phyloP scores from a whole-genome alignment of 2,797 vertebrate species.

The Neostethus bicornis region DNA sequence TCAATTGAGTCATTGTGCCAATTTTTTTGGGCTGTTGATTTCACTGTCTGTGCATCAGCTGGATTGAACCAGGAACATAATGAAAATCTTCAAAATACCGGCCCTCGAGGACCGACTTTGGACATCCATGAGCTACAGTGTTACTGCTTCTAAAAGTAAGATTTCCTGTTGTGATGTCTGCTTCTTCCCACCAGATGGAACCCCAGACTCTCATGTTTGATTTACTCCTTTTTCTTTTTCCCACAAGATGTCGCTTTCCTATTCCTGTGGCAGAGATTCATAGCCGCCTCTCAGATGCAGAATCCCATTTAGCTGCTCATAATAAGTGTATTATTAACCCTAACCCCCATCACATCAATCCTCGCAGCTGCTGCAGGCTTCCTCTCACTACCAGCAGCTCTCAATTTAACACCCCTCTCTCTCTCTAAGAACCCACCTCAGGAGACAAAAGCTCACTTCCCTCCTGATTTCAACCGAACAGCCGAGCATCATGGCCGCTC shows the following conservation, averaged over 20 bases:
- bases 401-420: constrained; percentile 15
- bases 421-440: not conserved
- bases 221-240: too few relatives aligned
- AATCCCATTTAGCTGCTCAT: not conserved
- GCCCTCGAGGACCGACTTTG: too few relatives aligned
- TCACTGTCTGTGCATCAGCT: too few relatives aligned
- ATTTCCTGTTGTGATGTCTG: too few relatives aligned
- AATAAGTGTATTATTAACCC: not conserved
- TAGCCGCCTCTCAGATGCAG: not conserved
- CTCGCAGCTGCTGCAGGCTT: not conserved
- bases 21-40: too few relatives aligned
- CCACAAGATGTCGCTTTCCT: constrained; percentile 41
- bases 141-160: too few relatives aligned
- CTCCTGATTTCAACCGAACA: constrained; percentile 45
- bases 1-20: too few relatives aligned
- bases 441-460: constrained; percentile 13
- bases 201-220: too few relatives aligned
- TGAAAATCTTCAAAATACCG: too few relatives aligned
- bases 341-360: not conserved
- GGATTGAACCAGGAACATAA: too few relatives aligned
- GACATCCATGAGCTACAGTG: too few relatives aligned
- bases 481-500: constrained; percentile 27
- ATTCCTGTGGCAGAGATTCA: not conserved
- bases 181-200: too few relatives aligned
- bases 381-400: not conserved